phyloP scores from a whole-genome alignment of 2,113 vertebrate species.

The Puntigrus tetrazona region DNA sequence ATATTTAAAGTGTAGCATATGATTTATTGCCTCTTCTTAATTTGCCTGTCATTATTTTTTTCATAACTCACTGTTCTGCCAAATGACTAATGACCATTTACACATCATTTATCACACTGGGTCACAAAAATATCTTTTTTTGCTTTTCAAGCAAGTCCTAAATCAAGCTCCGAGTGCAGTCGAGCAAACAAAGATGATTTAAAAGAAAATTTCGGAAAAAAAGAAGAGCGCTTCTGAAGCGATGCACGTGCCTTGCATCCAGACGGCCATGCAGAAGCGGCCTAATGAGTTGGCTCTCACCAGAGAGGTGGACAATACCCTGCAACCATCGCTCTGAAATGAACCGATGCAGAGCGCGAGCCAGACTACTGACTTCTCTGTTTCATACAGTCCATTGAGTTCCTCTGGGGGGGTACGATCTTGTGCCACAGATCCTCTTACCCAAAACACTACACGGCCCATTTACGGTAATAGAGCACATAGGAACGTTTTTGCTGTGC shows the following conservation, averaged over 20 bases:
- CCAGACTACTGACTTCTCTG: conserved; percentile 31
- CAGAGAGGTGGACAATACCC: conserved; percentile 45
- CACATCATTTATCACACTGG: conserved; percentile 45
- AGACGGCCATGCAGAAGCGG: background rate
- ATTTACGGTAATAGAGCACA: conserved; percentile 31
- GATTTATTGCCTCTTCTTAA: conserved; percentile 43
- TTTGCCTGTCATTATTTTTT: conserved; percentile 39
- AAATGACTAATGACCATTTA: conserved; percentile 50
- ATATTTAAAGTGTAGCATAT: conserved; percentile 44
- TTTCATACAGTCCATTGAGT: conserved; percentile 42
- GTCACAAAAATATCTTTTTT: conserved; percentile 43
- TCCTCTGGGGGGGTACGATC: conserved; percentile 30
- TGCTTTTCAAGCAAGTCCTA: conserved; percentile 29
- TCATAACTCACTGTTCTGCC: conserved; percentile 32
- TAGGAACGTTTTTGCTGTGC: conserved; percentile 22
- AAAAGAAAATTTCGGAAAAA: background rate
- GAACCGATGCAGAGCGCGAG: conserved; percentile 34
- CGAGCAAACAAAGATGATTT: conserved; percentile 41
- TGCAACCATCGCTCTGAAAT: conserved; percentile 45
- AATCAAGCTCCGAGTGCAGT: conserved; percentile 31
- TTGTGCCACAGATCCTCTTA: conserved; percentile 31
- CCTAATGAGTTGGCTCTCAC: conserved; percentile 51
- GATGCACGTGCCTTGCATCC: conserved; percentile 40
- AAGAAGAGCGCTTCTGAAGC: background rate
- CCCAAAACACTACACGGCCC: conserved; percentile 31